Percentiles rank a stretch among this genome's conserved stretches.
These are phyloP conservation scores for Erpetoichthys calabaricus DNA, from an alignment of 2,797 vertebrate genomes.

Conservation along the genomic window DNA sequence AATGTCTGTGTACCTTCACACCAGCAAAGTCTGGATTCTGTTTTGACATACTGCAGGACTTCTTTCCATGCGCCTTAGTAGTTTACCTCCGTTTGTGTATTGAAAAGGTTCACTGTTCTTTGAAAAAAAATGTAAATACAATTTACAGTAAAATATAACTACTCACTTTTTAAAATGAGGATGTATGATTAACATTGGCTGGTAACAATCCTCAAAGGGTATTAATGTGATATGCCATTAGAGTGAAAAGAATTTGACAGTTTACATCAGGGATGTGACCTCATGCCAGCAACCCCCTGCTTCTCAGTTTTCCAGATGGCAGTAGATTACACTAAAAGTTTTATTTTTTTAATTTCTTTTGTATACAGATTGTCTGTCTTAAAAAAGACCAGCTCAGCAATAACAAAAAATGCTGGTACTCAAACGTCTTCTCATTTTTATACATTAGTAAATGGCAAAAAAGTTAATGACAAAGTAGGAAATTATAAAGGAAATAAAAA, in stretches of 20 bases:
- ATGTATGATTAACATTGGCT: slow-evolving; percentile 28
- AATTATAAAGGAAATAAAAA: neutral
- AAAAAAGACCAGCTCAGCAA: neutral
- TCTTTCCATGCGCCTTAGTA: too few species aligned
- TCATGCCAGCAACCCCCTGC: slow-evolving; percentile 52
- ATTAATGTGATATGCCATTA: slow-evolving; percentile 58
- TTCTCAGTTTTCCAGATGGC: slow-evolving; percentile 63
- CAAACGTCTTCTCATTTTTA: slow-evolving; percentile 56
- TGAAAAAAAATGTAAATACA: too few species aligned
- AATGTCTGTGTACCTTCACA: too few species aligned
- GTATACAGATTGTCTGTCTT: slow-evolving; percentile 46
- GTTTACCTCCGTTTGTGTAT: too few species aligned
- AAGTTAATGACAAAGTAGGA: neutral
- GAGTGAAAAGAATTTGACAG: slow-evolving; percentile 63
- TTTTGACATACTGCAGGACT: too few species aligned
- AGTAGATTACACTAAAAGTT: slow-evolving; percentile 61
- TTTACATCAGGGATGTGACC: slow-evolving; percentile 75
- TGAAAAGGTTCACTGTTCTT: too few species aligned
- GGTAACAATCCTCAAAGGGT: slow-evolving; percentile 31
- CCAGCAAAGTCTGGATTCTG: too few species aligned
- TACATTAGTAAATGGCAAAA: slow-evolving; percentile 43
- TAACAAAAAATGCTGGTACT: slow-evolving; percentile 40
- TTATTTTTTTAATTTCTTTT: slow-evolving; percentile 36
- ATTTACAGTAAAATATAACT: slow-evolving; percentile 24
- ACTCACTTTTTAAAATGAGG: slow-evolving; percentile 29